These are phyloP conservation scores for Oryzias melastigma DNA, from an alignment of 2,113 vertebrate genomes.

Conservation along the genomic window DNA sequence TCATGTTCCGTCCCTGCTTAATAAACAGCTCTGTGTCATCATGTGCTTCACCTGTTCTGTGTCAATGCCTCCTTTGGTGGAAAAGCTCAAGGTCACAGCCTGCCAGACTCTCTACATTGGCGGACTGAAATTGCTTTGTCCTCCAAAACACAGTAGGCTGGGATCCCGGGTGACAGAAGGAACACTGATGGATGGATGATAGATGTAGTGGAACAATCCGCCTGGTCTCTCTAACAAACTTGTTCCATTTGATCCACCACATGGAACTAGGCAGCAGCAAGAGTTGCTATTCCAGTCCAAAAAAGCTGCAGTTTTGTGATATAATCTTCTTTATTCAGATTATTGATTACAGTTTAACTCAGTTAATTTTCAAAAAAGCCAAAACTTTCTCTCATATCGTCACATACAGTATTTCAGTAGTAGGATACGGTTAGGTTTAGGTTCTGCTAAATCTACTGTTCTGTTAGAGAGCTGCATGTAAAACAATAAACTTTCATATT, in stretches of 20 bases:
- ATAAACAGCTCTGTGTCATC: slow-evolving; percentile 20
- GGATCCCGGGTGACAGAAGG: slow-evolving; percentile 45
- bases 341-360: no score
- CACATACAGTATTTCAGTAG: no score
- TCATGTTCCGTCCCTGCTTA: slow-evolving; percentile 39
- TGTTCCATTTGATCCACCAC: slow-evolving; percentile 37
- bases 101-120: slow-evolving; percentile 53
- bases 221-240: slow-evolving; percentile 54
- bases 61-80: slow-evolving; percentile 62
- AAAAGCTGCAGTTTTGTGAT: no score
- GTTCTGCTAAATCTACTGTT: no score
- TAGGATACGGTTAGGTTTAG: no score
- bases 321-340: no score
- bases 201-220: slow-evolving; percentile 49
- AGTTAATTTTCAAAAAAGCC: no score
- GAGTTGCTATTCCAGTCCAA: slow-evolving; percentile 9
- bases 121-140: slow-evolving; percentile 12
- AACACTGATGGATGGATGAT: slow-evolving; percentile 44
- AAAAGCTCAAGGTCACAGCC: slow-evolving; percentile 65
- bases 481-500: no score
- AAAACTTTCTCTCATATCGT: no score
- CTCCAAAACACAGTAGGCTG: slow-evolving; percentile 38
- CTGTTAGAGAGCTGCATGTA: no score
- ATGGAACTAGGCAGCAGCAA: slow-evolving; percentile 1
- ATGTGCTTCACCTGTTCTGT: slow-evolving; percentile 22